Conservation (phyloP, 2,888 invertebrate genomes). For the Caenorhabditis sp. region DNA sequence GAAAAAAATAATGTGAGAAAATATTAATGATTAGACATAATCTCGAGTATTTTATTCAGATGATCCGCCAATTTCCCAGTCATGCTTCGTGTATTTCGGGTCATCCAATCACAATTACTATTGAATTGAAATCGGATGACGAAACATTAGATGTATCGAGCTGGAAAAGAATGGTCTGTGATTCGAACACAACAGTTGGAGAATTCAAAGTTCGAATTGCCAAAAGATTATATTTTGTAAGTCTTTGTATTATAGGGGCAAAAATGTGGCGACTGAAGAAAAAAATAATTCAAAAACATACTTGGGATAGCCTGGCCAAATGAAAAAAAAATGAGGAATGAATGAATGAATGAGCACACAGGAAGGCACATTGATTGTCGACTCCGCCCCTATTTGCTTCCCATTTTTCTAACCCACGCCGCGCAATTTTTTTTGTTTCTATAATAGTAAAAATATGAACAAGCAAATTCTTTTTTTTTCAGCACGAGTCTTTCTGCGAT, state of each 20-base stretch:
- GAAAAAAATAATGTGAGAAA: constrained; percentile 33
- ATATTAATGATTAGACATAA: not conserved
- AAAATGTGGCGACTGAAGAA: too few relatives aligned
- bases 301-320: too few relatives aligned
- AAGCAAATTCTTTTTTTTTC: too few relatives aligned
- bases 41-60: constrained; percentile 9
- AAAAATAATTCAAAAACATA: too few relatives aligned
- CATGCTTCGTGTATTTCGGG: constrained; percentile 32
- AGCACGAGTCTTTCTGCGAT: constrained; percentile 19
- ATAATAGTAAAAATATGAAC: too few relatives aligned
- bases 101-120: constrained; percentile 22
- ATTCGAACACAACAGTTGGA: constrained; percentile 35
- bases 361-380: too few relatives aligned
- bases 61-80: constrained; percentile 31
- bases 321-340: too few relatives aligned
- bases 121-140: constrained; percentile 34
- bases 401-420: too few relatives aligned
- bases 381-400: too few relatives aligned
- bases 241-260: too few relatives aligned
- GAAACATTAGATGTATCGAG: constrained; percentile 13
- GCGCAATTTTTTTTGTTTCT: too few relatives aligned
- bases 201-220: constrained; percentile 38
- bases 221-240: constrained; percentile 18
- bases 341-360: too few relatives aligned
- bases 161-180: constrained; percentile 30